A percentile compares a stretch with the other conserved stretches of the same genome.
phyloP scores from a whole-genome alignment of 2,113 vertebrate genomes.

The Syngnathus floridae region DNA sequence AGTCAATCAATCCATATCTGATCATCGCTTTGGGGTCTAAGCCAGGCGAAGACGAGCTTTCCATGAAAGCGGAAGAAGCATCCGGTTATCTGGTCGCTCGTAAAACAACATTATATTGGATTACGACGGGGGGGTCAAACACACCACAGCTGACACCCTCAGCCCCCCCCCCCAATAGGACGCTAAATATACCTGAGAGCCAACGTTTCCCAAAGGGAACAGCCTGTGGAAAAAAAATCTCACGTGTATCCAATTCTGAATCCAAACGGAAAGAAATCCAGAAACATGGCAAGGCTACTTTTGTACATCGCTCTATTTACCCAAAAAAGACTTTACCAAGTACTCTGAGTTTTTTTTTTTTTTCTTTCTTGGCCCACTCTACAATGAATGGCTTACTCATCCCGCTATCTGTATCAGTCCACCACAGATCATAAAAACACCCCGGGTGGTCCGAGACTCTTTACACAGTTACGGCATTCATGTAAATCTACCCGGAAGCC shows the following conservation, averaged over 20 bases:
- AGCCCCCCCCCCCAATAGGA: slow-evolving; percentile 44
- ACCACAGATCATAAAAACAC: background rate
- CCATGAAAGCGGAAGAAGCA: background rate
- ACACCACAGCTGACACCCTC: slow-evolving; percentile 46
- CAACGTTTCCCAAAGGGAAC: slow-evolving; percentile 39
- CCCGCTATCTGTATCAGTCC: background rate
- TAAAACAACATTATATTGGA: slow-evolving; percentile 16
- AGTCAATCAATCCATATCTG: slow-evolving; percentile 64
- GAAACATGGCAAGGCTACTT: background rate
- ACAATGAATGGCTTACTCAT: background rate
- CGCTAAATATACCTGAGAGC: slow-evolving; percentile 52
- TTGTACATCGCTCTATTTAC: background rate
- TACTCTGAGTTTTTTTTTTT: background rate
- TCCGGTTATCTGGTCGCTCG: background rate
- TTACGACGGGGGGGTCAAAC: slow-evolving; percentile 20
- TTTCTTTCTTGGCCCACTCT: background rate
- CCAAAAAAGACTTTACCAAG: background rate
- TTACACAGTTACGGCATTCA: background rate
- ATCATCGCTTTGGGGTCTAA: slow-evolving; percentile 56
- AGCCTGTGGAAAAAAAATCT: slow-evolving; percentile 36
- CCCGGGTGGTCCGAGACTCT: background rate
- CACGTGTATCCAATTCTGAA: slow-evolving; percentile 22
- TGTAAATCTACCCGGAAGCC: background rate
- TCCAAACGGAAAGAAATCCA: slow-evolving; percentile 12
- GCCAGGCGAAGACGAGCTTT: slow-evolving; percentile 1